Evolutionary conservation across 2,113 vertebrate species (phyloP), one percentile per base, ranked within the genome.

Genomic region (Candoia aspera): DNA sequence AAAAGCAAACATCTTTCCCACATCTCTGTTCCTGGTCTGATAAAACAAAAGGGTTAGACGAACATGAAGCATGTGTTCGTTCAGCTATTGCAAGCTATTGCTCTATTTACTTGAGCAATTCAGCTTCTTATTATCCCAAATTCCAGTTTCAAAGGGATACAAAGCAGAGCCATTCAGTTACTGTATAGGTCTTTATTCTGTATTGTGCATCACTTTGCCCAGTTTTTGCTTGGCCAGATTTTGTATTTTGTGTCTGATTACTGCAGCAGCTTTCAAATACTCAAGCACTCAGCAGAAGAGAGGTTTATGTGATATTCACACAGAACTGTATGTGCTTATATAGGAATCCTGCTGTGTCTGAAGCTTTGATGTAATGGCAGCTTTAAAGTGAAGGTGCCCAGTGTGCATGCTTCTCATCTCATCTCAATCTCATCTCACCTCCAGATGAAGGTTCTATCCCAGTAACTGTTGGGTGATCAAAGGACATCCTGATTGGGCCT

Each of bases 61-160:
- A 89, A 62, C 10, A 19, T 6, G 37, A n/a, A n/a, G 24, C 2
- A 10, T 84, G 94, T 94, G 94, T 96, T 94, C 79, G 92, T 93
- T 68, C 62, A 42, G 13, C 8, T 49, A 54, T 6, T 54, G 91
- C 91, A 95, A 94, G 89, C 92, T 89, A 83, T 29, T 60, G 84
- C 89, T 94, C 91, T 93, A 94, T 92, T 88, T 94, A 55, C 24
- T 84, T 58, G 37, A 11, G 84, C 93, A 89, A 88, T 93, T 49
- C 64, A 59, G 93, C 37, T 29, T 24, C 60, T 68, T 58, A 29
- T 90, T 90, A 59, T 9, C 13, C 23, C 54, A 84, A 84, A 83
- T 4, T 8, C 13, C 12, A 46, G 15, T 73, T 91, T n/a, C 62
- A 59, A 62, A 87, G 37, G 24, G 54, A 46, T 55, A 57, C 3